Evolutionary conservation across 2,797 vertebrate genomes (phyloP), one percentile per base, ranked within the genome.

Genomic region (Picus viridis): DNA sequence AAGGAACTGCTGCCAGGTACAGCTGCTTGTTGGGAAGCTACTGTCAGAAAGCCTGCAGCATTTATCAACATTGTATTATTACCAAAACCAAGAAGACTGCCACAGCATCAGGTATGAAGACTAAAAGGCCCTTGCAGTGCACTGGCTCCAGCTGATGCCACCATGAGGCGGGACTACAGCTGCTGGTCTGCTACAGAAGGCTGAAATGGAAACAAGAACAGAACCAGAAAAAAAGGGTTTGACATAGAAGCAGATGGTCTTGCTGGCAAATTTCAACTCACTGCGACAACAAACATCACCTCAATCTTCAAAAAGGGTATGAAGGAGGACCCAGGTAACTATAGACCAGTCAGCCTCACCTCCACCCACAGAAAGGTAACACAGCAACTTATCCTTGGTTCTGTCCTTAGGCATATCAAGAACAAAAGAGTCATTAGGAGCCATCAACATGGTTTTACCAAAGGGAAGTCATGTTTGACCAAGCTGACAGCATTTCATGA

Each of bases 91-190:
- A 58, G n/a, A 11, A 22, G 30, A 26, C 53, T 41, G 16, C 22
- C 15, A 6, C 10, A 62, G 22, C 32, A 86, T 7, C 29, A 30
- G 27, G 47, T 81, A 10, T 23, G 39, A 49, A 63, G 47, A 8
- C 15, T 3, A 20, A 53, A 72, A 54, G 16, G 43, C 22, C 30
- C 12, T 30, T 39, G 24, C 11, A 54, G 10, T 0, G 3, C 16
- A 6, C 16, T 2, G 2, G 29, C 1, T 30, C 29, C 59, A 61
- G 43, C 15, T 41, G 54, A 23, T 20, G 3, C 3, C 6, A 6
- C 7, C 0, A 0, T 3, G 4, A 7, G 70, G 27, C 6, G 3
- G 5, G 20, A 36, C 17, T n/a, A 49, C 9, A 54, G 34, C n/a
- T 12, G 26, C 7, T 6, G 30, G 30, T 45, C 54, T 67, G 81